phyloP scores from a whole-genome alignment of 2,888 invertebrate genomes.

The Ommatoiulus sabulosus region DNA sequence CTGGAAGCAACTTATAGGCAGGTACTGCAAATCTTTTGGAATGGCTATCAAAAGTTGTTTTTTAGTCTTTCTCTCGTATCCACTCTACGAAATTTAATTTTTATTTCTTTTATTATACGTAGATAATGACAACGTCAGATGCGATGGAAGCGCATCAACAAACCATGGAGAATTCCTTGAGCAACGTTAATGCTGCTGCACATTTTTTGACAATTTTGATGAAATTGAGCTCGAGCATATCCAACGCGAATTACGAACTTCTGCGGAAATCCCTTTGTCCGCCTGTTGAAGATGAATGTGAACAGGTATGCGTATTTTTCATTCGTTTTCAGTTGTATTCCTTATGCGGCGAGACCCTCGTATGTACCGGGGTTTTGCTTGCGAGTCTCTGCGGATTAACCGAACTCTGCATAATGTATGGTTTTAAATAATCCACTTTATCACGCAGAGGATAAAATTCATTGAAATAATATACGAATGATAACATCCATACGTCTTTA shows the following conservation, averaged over 20 bases:
- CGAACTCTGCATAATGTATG: no score
- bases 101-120: background rate
- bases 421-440: no score
- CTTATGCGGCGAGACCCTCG: no score
- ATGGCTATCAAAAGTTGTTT: no score
- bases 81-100: no score
- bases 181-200: conserved; percentile 67
- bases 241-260: conserved; percentile 66
- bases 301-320: conserved; percentile 65
- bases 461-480: no score
- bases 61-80: no score
- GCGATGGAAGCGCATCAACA: conserved; percentile 68
- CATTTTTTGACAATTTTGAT: conserved; percentile 67
- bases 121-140: conserved; percentile 70
- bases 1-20: conserved; percentile 78
- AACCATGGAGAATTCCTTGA: conserved; percentile 61
- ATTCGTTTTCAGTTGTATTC: no score
- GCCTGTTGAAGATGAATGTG: conserved; percentile 65
- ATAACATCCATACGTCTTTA: no score
- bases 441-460: no score
- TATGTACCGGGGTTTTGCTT: no score
- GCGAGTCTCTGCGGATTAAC: no score
- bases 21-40: conserved; percentile 63
- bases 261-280: conserved; percentile 68
- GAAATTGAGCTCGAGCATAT: conserved; percentile 67